Conservation (phyloP, 1,140 invertebrate species). For the Babylonia areolata region DNA sequence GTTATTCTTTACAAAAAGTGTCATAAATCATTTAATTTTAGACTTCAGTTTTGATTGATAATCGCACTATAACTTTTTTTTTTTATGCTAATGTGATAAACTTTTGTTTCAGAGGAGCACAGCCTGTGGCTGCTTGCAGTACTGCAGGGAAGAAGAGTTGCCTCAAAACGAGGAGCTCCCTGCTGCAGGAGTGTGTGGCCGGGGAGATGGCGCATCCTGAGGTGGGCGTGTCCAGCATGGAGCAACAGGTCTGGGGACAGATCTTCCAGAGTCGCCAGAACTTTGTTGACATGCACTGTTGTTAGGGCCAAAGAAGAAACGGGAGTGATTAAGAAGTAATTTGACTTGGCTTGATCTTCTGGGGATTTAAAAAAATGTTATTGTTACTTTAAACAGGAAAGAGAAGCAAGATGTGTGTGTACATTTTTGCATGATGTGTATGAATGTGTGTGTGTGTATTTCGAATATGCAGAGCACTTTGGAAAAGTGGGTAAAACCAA, state of each 20-base stretch:
- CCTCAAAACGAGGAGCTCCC: neutral
- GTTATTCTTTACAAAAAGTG: too few species aligned
- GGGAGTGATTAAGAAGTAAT: too few species aligned
- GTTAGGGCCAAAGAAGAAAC: neutral
- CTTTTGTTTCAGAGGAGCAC: too few species aligned
- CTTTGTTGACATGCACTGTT: conserved; percentile 28
- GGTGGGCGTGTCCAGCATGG: neutral
- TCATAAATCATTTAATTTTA: too few species aligned
- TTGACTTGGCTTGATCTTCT: neutral
- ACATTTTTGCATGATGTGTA: neutral
- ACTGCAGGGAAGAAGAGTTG: neutral
- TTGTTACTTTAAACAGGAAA: neutral
- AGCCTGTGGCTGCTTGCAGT: neutral
- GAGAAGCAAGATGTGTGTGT: neutral
- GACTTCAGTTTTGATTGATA: too few species aligned
- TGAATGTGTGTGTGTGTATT: neutral
- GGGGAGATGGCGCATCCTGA: neutral
- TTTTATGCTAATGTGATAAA: too few species aligned
- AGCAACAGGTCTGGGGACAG: neutral
- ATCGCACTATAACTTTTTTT: too few species aligned
- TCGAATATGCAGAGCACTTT: too few species aligned
- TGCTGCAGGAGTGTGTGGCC: neutral
- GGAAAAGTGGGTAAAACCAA: too few species aligned
- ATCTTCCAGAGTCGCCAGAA: conserved; percentile 11
- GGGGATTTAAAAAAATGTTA: too few species aligned